Evolutionary conservation across 2,888 invertebrate genomes (phyloP).

Genomic region (Frankliniella fusca): DNA sequence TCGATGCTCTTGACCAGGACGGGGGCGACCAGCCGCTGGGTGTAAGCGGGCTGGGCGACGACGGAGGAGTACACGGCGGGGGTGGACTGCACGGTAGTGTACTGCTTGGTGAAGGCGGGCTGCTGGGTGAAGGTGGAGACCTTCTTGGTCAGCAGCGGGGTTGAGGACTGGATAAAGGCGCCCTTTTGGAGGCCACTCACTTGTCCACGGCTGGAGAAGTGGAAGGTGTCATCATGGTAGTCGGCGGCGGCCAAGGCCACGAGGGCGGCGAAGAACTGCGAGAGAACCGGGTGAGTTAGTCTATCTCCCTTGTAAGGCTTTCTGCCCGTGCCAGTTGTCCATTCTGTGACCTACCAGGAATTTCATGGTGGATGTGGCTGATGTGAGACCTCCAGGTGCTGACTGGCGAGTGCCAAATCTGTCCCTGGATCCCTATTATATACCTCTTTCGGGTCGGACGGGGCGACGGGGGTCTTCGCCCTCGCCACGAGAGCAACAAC

Average conservation of each 20-base stretch:
- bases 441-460: background rate
- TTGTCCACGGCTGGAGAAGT: background rate
- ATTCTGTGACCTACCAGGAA: background rate
- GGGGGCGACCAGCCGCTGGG: conserved; percentile 3
- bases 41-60: conserved; percentile 11
- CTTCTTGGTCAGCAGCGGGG: background rate
- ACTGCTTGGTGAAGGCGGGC: conserved; percentile 5
- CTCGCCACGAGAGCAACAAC: background rate
- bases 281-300: background rate
- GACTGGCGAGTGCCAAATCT: background rate
- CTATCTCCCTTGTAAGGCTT: background rate
- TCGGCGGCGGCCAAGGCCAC: conserved; percentile 12
- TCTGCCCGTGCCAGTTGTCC: background rate
- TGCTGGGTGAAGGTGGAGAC: background rate
- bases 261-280: conserved; percentile 10
- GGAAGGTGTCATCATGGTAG: conserved; percentile 15
- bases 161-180: background rate
- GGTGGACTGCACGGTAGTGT: background rate
- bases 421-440: background rate
- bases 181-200: conserved; percentile 14
- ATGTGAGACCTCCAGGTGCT: background rate
- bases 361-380: background rate
- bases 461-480: background rate
- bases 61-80: background rate
- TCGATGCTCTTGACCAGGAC: conserved; percentile 12